These are phyloP conservation scores for Neoseiulus cucumeris DNA, from an alignment of 1,140 invertebrate genomes.

Conservation along the genomic window DNA sequence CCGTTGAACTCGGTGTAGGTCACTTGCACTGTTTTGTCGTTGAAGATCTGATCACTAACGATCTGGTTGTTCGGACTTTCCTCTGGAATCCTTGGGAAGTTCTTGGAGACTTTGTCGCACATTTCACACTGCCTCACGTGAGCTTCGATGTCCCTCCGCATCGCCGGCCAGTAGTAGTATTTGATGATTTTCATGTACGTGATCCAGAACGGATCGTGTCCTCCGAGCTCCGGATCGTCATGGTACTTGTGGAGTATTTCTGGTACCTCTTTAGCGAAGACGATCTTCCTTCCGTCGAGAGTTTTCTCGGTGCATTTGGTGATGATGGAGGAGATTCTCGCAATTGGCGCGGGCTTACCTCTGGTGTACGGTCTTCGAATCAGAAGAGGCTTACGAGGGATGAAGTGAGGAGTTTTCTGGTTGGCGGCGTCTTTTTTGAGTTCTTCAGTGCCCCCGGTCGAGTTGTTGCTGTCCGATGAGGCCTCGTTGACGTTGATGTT, in stretches of 20 bases:
- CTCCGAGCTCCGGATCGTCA: constrained; percentile 1
- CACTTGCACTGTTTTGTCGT: constrained; percentile 1
- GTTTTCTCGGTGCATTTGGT: constrained; percentile 6
- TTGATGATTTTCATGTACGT: constrained; percentile 9
- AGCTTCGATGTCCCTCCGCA: constrained; percentile 3
- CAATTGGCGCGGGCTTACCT: neutral
- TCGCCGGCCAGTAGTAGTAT: constrained; percentile 7
- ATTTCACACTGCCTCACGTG: neutral
- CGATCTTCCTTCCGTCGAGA: constrained; percentile 4
- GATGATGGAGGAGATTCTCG: neutral
- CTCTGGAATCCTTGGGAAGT: neutral
- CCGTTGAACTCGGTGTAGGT: constrained; percentile 9
- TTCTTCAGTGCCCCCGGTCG: neutral
- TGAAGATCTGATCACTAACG: constrained; percentile 5
- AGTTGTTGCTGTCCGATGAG: constrained; percentile 3
- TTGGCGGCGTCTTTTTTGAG: neutral
- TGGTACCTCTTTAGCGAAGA: neutral
- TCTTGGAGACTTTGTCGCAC: neutral
- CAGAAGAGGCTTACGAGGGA: neutral
- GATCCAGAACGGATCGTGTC: constrained; percentile 8
- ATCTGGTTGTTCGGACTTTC: neutral
- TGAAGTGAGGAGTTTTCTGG: neutral
- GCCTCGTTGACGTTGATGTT: neutral
- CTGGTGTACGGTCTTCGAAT: neutral
- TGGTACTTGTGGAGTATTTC: neutral